Evolutionary conservation across 2,113 vertebrate genomes (phyloP), one percentile per base, ranked within the genome.

Genomic region (Neolamprologus falcicula): DNA sequence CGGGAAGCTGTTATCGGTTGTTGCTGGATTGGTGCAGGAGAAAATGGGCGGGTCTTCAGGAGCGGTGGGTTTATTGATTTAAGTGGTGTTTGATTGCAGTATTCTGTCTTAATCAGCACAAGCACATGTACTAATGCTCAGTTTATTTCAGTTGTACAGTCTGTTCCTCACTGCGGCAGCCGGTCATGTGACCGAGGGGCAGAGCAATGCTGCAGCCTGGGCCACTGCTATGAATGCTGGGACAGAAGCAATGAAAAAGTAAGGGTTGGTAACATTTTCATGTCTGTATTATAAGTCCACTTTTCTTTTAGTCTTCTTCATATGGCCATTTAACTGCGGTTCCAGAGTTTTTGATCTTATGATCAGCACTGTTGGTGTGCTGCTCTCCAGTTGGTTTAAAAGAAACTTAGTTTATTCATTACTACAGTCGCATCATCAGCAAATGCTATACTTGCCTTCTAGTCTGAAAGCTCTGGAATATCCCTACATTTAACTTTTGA

Each of bases 31-130:
- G 94, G 91, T 99, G 5, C 95, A 98, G 94, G 98, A 98, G 86
- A 97, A 96, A 84, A 99, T 99, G 98, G 98, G 98, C 14, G 98
- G 98, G 26, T 98, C 98, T 4, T 99, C 98, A 0, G 98, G 98
- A 7, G 98, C 97, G 45, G 98, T 99, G 88, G 94, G 98, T 93
- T 21, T 50, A 2, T 13, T 66, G 28, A 7, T 35, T 35, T 12
- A 35, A 63, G 13, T 35, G 26, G 26, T 14, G 40, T 61, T 82
- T 31, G 26, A 52, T 8, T 4, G 42, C 45, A 31, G 16, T 78
- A 6, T 33, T 52, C 26, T 9, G 26, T 28, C 17, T 19, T 8
- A 47, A 31, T 78, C 10, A 78, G 73, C 9, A 4, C 24, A 19
- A 19, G 14, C 63, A 3, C 13, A 14, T 31, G 1, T 33, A 7